These are phyloP conservation scores for Diachasma alloeum DNA, from an alignment of 1,140 invertebrate genomes.

Conservation along the genomic window DNA sequence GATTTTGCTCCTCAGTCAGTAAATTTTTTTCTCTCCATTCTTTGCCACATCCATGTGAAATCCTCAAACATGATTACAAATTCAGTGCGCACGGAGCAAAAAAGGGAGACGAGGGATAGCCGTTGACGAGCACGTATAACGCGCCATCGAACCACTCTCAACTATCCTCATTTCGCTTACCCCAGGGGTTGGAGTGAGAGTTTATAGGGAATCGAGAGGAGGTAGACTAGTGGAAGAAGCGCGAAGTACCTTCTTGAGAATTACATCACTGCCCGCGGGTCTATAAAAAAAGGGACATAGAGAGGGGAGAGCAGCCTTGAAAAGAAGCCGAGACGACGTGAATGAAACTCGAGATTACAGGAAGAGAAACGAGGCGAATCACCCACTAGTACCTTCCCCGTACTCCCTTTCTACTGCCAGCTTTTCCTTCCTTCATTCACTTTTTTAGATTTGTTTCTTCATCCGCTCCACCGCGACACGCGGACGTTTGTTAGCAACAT, in stretches of 20 bases:
- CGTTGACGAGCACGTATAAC: neutral
- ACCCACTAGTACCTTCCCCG: neutral
- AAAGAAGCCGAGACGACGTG: constrained; percentile 29
- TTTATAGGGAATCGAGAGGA: constrained; percentile 8
- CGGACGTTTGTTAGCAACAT: constrained; percentile 1
- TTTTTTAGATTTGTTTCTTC: neutral
- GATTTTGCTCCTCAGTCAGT: neutral
- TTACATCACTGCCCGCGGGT: constrained; percentile 24
- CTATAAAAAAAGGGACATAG: neutral
- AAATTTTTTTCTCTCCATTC: neutral
- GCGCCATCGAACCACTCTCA: neutral
- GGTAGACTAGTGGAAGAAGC: neutral
- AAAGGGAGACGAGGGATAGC: neutral
- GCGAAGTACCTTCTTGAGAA: constrained; percentile 26
- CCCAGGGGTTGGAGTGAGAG: neutral
- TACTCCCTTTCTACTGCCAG: neutral
- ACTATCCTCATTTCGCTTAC: neutral
- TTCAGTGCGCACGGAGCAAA: neutral
- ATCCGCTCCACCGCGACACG: neutral
- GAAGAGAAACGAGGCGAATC: constrained; percentile 26
- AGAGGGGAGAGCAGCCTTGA: neutral
- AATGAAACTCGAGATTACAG: constrained; percentile 32
- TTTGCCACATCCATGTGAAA: neutral
- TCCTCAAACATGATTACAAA: neutral
- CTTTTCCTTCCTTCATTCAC: neutral